Percentiles rank a stretch among this genome's conserved stretches.
These are phyloP conservation scores for Anoura caudifer DNA, from an alignment of 2,113 vertebrate genomes.

Conservation along the genomic window DNA sequence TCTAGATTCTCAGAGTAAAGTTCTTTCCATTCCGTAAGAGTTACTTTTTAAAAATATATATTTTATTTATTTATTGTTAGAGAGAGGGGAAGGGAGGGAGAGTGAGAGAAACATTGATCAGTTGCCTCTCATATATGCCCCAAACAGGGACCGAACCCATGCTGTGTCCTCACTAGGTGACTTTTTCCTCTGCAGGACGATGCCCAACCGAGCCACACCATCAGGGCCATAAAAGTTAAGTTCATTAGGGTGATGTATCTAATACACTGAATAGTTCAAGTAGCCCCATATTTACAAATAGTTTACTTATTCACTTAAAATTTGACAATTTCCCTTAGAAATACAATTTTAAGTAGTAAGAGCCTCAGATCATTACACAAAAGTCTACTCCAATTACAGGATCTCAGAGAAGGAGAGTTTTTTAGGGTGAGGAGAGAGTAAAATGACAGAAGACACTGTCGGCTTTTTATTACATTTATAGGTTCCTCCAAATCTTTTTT, in stretches of 20 bases:
- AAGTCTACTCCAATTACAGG: background rate
- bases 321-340: background rate
- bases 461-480: background rate
- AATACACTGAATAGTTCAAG: background rate
- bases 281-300: background rate
- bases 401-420: background rate
- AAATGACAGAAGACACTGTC: background rate
- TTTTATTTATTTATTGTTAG: too few species aligned
- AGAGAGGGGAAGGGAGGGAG: too few species aligned
- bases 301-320: background rate
- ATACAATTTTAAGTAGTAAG: background rate
- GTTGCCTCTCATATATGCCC: too few species aligned
- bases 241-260: background rate
- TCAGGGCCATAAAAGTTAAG: background rate
- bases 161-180: too few species aligned
- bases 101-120: too few species aligned
- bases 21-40: background rate
- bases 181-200: too few species aligned
- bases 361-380: background rate
- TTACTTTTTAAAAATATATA: background rate
- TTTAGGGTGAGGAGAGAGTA: background rate
- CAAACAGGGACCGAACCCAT: too few species aligned
- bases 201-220: too few species aligned
- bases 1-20: background rate
- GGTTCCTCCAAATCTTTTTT: background rate